Evolutionary conservation across 2,888 invertebrate genomes (phyloP), one percentile per base, ranked within the genome.

Genomic region (Chymomyza fuscimana): DNA sequence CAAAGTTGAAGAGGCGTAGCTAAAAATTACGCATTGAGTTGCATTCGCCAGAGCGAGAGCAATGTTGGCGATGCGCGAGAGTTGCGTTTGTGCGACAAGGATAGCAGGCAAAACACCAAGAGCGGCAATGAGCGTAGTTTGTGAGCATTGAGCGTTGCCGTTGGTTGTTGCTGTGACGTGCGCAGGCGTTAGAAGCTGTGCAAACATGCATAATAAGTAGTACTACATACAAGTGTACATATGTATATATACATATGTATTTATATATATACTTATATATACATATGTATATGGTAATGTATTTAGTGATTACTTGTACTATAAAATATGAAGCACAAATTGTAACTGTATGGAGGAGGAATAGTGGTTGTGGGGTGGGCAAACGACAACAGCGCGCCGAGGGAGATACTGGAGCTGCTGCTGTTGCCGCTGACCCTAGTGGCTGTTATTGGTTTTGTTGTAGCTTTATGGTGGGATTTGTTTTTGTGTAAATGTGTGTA

Each of bases 1-100:
- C 40, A 62, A 65, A 63, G 65, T 73, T 80, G 73, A 76, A 87
- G 87, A 88, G 85, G 85, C 85, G 85, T 86, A 80, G 85, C 85
- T 88, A 87, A 84, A 86, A 88, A 65, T 46, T 73, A 67, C 69
- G 71, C 67, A 52, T 25, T 58, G 52, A 69, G 50, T 5, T 25
- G 63, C 64, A 72, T 62, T 70, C 29, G 73, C 12, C 46, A 50
- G 63, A 72, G 72, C 61, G 84, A 75, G 79, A 64, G 70, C 64
- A 71, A 76, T 70, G 69, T 59, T 58, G 70, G 63, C 40, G 50
- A 52, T 54, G 65, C 58, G 65, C 65, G 52, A 54, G 65, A 61
- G 52, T 25, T 66, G 32, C 71, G 63, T 77, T 65, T 70, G 84
- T 80, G 88, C 78, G 84, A 85, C 80, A 87, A 86, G 84, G 88